Evolutionary conservation across 2,797 vertebrate species (phyloP), one percentile per base, ranked within the genome.

Genomic region (Parambassis ranga): DNA sequence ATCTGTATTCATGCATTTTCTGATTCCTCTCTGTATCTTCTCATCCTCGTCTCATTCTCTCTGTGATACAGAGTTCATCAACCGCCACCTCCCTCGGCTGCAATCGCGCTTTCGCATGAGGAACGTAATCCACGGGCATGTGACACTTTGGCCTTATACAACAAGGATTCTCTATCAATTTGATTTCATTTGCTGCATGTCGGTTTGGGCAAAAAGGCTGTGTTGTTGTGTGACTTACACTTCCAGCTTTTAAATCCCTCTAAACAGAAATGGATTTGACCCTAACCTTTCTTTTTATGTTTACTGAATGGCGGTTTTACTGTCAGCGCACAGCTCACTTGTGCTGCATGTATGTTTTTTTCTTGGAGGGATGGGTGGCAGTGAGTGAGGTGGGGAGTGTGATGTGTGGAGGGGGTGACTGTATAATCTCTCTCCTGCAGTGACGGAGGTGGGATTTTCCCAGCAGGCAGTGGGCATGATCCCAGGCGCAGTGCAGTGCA

Each of bases 381-480:
- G 35, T 50, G 15, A 13, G 39, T n/a, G 30, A 26, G 19, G 11
- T 14, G 19, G 4, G 30, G 47, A 48, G 31, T 15, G 24, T 19
- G 23, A 39, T 36, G 6, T 16, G 31, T 1, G 33, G 38, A 37
- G 23, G 49, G 22, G 20, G 56, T 72, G 62, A 63, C 53, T 52
- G 71, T 48, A 70, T 86, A 85, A 89, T 86, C 83, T 85, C 78
- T 71, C 50, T 65, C 83, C 78, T 72, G 63, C 71, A 79, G 79
- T 49, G 71, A 79, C 13, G 49, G 67, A 72, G 71, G 67, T 65
- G 53, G 80, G 74, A 73, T 86, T 89, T 86, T 86, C 80, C 80
- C 87, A 88, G 83, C 81, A 84, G 81, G 86, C 57, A 77, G 63
- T 42, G 55, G 80, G 83, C 63, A 67, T 77, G 84, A 90, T 86